These are phyloP conservation scores for Chondrilla cf. caribensis DNA, from an alignment of 37 sponge, comb jelly and placozoan genomes.

Conservation along the genomic window DNA sequence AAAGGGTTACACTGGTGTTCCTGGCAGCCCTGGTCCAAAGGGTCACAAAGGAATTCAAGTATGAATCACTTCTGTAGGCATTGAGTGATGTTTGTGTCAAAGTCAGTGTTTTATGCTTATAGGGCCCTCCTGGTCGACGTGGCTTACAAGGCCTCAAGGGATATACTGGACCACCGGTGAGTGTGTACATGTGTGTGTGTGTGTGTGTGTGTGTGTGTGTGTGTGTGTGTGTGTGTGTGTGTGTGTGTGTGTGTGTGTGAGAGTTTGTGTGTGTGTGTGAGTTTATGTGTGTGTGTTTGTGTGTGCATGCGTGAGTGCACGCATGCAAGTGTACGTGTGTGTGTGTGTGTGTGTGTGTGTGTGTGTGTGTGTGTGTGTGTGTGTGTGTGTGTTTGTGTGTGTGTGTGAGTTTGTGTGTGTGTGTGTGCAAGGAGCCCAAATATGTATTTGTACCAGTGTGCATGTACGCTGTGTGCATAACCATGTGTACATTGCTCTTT, in stretches of 20 bases:
- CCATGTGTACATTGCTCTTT: too few species aligned
- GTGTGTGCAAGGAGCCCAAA: neutral
- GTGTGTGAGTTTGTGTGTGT: neutral
- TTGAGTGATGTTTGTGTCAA: too few species aligned
- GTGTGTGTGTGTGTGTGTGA: neutral
- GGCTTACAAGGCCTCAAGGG: too few species aligned
- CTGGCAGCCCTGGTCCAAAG: too few species aligned
- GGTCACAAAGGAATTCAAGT: too few species aligned
- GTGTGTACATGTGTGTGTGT: constrained; percentile 12
- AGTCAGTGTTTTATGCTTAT: neutral
- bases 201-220: constrained; percentile 16
- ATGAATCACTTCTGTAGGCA: too few species aligned
- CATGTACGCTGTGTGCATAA: too few species aligned
- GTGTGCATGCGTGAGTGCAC: constrained; percentile 5
- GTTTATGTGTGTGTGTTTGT: constrained; percentile 1
- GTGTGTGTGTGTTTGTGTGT: constrained; percentile 10
- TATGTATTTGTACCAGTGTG: neutral
- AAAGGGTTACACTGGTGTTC: too few species aligned
- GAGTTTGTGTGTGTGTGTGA: neutral
- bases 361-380: neutral
- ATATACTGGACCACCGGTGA: too few species aligned
- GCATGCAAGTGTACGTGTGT: neutral
- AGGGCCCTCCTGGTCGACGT: neutral
- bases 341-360: constrained; percentile 13
- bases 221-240: constrained; percentile 22